Evolutionary conservation across 1,140 invertebrate species (phyloP).

Genomic region (Branchinecta lynchi): DNA sequence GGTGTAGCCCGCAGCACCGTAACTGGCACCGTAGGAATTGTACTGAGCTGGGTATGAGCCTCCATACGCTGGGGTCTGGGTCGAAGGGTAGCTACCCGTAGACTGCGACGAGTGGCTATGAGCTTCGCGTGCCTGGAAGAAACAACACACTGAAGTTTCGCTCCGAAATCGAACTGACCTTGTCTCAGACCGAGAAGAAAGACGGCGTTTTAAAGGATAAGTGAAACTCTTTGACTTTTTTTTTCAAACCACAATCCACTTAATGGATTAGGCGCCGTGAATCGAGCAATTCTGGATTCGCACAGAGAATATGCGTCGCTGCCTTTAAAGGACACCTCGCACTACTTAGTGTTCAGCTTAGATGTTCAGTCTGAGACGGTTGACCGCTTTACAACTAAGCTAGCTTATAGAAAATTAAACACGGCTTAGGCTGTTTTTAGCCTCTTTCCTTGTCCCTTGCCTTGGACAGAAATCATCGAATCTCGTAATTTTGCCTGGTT

Average conservation of each 20-base stretch:
- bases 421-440: too few species aligned
- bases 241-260: neutral
- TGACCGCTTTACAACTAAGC: too few species aligned
- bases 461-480: too few species aligned
- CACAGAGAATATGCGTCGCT: neutral
- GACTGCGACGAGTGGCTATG: neutral
- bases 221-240: neutral
- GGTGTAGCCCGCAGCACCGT: neutral
- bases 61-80: neutral
- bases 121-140: neutral
- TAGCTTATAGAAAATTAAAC: too few species aligned
- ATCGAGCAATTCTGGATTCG: neutral
- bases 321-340: too few species aligned
- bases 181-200: neutral
- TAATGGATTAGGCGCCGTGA: neutral
- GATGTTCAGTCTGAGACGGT: too few species aligned
- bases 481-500: too few species aligned
- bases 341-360: too few species aligned
- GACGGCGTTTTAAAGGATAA: neutral
- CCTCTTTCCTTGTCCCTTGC: too few species aligned
- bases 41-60: neutral
- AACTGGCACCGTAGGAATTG: neutral
- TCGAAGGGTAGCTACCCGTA: neutral
- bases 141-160: too few species aligned
- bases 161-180: neutral